A percentile compares a stretch with the other conserved stretches of the same genome.
Conservation (phyloP, 2,113 vertebrate species). For the Rhynchopsitta pachyrhyncha region DNA sequence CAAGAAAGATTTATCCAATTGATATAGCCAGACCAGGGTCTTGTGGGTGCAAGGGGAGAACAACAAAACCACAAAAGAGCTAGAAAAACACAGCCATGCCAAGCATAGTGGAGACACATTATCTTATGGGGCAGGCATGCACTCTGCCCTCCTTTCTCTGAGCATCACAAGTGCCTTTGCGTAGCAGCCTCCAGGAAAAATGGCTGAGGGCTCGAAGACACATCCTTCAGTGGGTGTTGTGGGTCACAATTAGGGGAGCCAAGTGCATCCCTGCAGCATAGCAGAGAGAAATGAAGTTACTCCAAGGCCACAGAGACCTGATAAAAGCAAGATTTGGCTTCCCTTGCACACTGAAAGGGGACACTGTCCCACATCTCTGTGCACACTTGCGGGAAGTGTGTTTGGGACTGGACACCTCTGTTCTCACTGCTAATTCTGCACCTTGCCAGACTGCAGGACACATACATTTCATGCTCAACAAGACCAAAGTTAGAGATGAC, state of each 20-base stretch:
- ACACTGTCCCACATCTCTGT: neutral
- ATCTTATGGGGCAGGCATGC: neutral
- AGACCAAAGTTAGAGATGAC: neutral
- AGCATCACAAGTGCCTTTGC: neutral
- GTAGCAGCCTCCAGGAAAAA: neutral
- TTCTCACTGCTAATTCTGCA: neutral
- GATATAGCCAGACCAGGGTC: neutral
- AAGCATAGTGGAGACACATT: neutral
- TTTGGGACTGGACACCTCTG: neutral
- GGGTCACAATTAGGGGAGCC: neutral
- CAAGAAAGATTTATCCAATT: neutral
- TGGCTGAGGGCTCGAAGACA: neutral
- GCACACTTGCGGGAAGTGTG: neutral
- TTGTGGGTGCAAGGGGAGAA: neutral
- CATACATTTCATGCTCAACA: neutral
- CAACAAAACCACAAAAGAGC: constrained; percentile 45
- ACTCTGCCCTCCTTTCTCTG: neutral
- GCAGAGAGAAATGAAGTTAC: neutral
- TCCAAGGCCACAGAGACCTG: neutral
- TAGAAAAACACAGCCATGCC: constrained; percentile 19
- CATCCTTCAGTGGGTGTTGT: neutral
- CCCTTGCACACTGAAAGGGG: neutral
- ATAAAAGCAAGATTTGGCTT: constrained; percentile 7
- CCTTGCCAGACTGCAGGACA: neutral
- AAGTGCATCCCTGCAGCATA: neutral